Conservation (phyloP, 2,797 vertebrate genomes). For the Discoglossus pictus region DNA sequence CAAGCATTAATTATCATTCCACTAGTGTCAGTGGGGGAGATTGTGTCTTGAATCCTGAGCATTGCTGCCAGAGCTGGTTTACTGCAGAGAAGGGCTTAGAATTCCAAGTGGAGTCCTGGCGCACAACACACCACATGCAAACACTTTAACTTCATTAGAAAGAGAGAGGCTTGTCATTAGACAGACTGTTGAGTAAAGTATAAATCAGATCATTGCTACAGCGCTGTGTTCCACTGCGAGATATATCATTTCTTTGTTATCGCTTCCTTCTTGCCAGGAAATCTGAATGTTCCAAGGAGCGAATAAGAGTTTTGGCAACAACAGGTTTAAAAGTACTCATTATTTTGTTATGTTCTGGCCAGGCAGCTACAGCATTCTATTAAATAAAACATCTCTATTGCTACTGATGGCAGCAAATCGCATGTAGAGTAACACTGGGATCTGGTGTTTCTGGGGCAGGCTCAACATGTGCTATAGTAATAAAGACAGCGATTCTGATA, state of each 20-base stretch:
- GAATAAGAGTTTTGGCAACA: constrained; percentile 9
- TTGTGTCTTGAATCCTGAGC: not conserved
- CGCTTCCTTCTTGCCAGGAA: constrained; percentile 18
- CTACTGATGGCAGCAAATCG: not conserved
- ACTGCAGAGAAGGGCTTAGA: constrained; percentile 19
- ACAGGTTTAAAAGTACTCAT: not conserved
- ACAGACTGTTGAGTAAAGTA: constrained; percentile 35
- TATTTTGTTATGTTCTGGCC: not conserved
- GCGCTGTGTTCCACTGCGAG: constrained; percentile 7
- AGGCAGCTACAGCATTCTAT: constrained; percentile 2
- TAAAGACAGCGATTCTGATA: no score
- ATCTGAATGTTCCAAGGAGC: constrained; percentile 15
- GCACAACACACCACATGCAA: constrained; percentile 27
- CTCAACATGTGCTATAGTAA: no score
- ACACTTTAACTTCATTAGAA: constrained; percentile 39
- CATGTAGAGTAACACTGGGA: not conserved
- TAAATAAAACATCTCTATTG: constrained; percentile 3
- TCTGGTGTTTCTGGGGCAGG: constrained; percentile 1
- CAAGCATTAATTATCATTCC: no score
- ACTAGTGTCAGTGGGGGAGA: no score
- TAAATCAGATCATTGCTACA: constrained; percentile 26
- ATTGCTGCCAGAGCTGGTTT: not conserved
- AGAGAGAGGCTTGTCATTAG: constrained; percentile 30
- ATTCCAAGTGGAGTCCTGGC: constrained; percentile 30
- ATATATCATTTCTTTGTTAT: constrained; percentile 35